A percentile compares a stretch with the other conserved stretches of the same genome.
Evolutionary conservation across 2,888 invertebrate genomes (phyloP).

Genomic region (Cynaeus angustus): DNA sequence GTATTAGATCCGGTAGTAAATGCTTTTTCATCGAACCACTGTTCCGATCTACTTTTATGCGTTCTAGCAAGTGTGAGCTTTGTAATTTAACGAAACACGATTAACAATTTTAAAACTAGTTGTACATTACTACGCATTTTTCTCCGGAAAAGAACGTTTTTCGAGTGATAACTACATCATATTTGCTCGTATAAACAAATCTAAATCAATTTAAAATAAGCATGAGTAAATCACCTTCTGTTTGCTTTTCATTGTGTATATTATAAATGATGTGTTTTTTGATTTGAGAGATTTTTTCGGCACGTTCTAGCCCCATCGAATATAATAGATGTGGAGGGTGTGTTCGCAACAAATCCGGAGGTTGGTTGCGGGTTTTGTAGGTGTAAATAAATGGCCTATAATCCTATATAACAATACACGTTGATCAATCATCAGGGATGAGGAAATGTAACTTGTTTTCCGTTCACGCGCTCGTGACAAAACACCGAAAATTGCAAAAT

Average conservation of each 20-base stretch:
- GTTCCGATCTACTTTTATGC: conserved; percentile 10
- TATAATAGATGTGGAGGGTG: conserved; percentile 20
- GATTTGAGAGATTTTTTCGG: background rate
- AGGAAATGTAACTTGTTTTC: background rate
- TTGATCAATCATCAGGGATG: conserved; percentile 5
- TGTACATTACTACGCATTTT: background rate
- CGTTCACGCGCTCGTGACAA: conserved; percentile 10
- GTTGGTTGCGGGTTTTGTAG: conserved; percentile 3
- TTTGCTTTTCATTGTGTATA: conserved; percentile 2
- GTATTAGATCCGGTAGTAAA: conserved; percentile 1
- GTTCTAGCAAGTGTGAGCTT: background rate
- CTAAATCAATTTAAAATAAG: conserved; percentile 19
- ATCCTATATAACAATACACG: background rate
- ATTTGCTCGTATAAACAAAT: background rate
- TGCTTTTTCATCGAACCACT: conserved; percentile 9
- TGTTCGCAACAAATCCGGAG: conserved; percentile 10
- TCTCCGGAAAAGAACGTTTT: background rate
- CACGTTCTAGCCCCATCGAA: background rate
- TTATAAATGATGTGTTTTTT: conserved; percentile 24
- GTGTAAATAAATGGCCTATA: conserved; percentile 23
- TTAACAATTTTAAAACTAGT: background rate
- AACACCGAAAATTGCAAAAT: background rate
- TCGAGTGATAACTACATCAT: background rate
- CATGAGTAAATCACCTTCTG: conserved; percentile 17
- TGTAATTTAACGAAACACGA: background rate